Base-by-base conservation (phyloP, 92 coral and sea anemone genomes). In the Desmophyllum pertusum region DNA sequence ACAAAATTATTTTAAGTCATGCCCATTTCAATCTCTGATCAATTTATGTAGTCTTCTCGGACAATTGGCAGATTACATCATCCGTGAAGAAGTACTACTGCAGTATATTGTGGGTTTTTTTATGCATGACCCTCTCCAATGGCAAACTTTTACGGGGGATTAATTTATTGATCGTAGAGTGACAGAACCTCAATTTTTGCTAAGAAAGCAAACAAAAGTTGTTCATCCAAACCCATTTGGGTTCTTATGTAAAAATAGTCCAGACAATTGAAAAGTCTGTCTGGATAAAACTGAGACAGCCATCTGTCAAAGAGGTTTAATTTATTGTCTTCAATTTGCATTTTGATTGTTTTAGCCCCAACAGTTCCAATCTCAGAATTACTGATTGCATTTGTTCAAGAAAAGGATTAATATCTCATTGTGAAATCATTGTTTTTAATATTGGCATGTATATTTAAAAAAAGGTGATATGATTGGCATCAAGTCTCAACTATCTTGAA, bases 251-350 rank as follows among this genome's bases (percentile, higher is more conserved):
- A 67, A 25, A 59, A 59, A 8, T 3, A 3, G 2, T 4, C 73
- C 73, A 36, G 73, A 65, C 70, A 65, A 65, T 66, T 35, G 14
- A 38, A 36, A 66, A 33, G 72, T 17, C 25, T 33, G 72, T 66
- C 27, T 66, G 72, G 43, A 15, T 38, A 67, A 67, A 67, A 37
- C 18, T 36, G 23, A 33, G 23, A 33, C 63, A 4, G 65, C 65
- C 25, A 59, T 8, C 65, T 29, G 31, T 59, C 65, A 59, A 59
- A 1, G 65, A 25, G 65, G 30, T n/a, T 25, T 4, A 10, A 27
- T 17, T 23, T 5, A 55, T 23, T 25, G 30, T 17, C 65, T 59
- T 25, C 35, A 59, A 25, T 25, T 59, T 59, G 27, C 33, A 0
- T 59, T 59, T 5, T 8, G 65, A 59, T 27, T 59, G 35, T 27